Evolutionary conservation across 2,113 vertebrate species (phyloP), one percentile per base, ranked within the genome.

Genomic region (Protomyctophum bolini): DNA sequence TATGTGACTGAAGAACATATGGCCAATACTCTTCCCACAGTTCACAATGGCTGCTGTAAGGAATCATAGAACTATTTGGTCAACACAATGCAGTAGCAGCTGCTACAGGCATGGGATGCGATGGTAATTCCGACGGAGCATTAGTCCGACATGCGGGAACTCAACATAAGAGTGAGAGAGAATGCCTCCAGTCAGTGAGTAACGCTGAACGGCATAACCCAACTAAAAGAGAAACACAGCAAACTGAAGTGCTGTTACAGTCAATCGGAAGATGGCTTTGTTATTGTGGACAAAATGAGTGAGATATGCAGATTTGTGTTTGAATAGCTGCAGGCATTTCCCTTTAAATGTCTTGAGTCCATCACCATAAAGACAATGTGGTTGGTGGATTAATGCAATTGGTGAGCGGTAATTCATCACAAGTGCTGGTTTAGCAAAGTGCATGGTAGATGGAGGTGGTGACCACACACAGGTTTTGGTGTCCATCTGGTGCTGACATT

Each of bases 401-500:
- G 51, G 51, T 54, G 6, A 12, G 10, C 10, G 6, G 33, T 41
- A 41, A 41, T 41, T 58, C 15, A 8, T 28, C 21, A 54, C 51
- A 29, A n/a, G 12, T 28, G 52, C 7, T 59, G 9, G 51, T 6
- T 49, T 28, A 48, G 63, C 50, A 11, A 10, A 1, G 14, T 61
- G 47, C 68, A 52, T 33, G 65, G 6, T 46, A 41, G 41, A 11
- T n/a, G 11, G 6, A 14, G 33, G 1, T 12, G n/a, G 41, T 46
- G 4, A 61, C 12, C 7, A 8, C 21, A 68, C 21, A 58, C 29
- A 58, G 57, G 10, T 29, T 33, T 29, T 58, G 21, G 29, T 33
- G 57, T 14, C 55, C n/a, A 56, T 46, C 63, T 74, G 60, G 78
- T 77, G 68, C 64, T 7, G 52, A 56, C 8, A 50, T 52, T 64